Percentiles rank a stretch among this genome's conserved stretches.
Evolutionary conservation across 2,888 invertebrate species (phyloP).

Genomic region (Volucella zonaria): DNA sequence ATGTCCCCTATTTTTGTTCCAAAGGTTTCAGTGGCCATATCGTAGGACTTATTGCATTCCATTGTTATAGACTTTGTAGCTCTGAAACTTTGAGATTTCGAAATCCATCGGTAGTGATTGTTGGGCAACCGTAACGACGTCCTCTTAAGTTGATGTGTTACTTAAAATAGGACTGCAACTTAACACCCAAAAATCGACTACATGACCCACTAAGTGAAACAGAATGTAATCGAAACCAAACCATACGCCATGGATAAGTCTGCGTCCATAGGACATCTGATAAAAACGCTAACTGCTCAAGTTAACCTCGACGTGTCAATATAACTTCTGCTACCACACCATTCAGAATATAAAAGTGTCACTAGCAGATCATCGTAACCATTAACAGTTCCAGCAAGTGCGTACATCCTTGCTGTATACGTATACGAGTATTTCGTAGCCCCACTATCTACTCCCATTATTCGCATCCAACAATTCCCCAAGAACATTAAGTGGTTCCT

Average conservation of each 20-base stretch:
- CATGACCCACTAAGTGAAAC: neutral
- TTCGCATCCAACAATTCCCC: constrained; percentile 5
- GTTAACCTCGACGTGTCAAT: neutral
- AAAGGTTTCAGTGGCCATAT: no score
- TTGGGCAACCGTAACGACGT: no score
- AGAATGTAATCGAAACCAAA: neutral
- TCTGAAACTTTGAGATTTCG: no score
- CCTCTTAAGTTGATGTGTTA: no score
- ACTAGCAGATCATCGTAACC: constrained; percentile 43
- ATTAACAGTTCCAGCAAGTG: constrained; percentile 50
- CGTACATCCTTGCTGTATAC: constrained; percentile 7
- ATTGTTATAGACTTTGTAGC: no score
- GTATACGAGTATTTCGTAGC: no score
- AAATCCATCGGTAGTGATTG: no score
- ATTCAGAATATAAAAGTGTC: constrained; percentile 3
- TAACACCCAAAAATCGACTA: neutral
- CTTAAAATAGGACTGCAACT: no score
- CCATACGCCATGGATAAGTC: neutral
- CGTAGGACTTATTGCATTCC: no score
- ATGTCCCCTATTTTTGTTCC: no score
- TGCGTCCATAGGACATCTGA: neutral
- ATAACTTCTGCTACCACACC: neutral
- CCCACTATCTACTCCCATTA: neutral
- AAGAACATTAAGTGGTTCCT: constrained; percentile 52
- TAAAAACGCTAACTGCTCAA: neutral